Evolutionary conservation across 2,797 vertebrate genomes (phyloP).

Genomic region (Poeciliopsis gracilis): DNA sequence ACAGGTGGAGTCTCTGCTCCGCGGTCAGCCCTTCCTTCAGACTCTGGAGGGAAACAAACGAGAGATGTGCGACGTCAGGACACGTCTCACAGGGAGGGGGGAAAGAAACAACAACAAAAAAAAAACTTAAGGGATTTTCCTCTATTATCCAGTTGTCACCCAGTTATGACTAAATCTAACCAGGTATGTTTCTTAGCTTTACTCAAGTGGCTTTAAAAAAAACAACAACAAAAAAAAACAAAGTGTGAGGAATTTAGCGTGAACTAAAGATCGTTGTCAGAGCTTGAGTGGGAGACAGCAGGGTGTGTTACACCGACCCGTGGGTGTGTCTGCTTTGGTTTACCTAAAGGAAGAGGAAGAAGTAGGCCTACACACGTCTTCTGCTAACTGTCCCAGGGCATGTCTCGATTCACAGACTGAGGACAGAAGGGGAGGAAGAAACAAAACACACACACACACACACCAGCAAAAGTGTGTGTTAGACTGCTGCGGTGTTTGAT

Average conservation of each 20-base stretch:
- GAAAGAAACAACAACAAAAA: not conserved
- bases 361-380: constrained; percentile 74
- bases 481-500: constrained; percentile 48
- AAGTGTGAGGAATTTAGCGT: not conserved
- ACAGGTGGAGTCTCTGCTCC: constrained; percentile 86
- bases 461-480: constrained; percentile 73
- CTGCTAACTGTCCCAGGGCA: constrained; percentile 84
- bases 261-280: not conserved
- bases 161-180: not conserved
- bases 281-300: constrained; percentile 28
- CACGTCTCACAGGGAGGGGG: not conserved
- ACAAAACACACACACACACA: constrained; percentile 30
- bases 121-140: not conserved
- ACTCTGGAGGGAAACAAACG: constrained; percentile 70
- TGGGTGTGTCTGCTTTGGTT: constrained; percentile 60
- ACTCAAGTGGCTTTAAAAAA: not conserved
- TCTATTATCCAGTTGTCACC: not conserved
- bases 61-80: not conserved
- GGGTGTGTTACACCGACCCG: constrained; percentile 42
- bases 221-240: not conserved
- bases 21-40: constrained; percentile 86
- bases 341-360: constrained; percentile 77
- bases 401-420: constrained; percentile 85
- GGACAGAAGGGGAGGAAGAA: constrained; percentile 68
- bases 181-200: not conserved